Base-by-base conservation (phyloP, 2,797 vertebrate genomes). In the Ctenosaura bakeri region DNA sequence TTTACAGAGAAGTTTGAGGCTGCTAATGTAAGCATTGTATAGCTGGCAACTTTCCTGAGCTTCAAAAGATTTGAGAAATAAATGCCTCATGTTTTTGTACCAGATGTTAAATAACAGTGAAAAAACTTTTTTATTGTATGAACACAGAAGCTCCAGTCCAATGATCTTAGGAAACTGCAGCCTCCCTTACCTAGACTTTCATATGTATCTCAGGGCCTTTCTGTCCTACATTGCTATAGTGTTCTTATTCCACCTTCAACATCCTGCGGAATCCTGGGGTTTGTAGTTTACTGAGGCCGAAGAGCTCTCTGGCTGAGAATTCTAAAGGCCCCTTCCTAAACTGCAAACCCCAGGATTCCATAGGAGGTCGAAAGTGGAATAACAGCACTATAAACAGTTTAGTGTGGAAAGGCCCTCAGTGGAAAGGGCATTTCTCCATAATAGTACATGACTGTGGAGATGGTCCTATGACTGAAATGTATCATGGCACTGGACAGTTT, bases 401-500 rank as follows among this genome's bases (percentile, higher is more conserved):
- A 46, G 4, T 46, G 42, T 46, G 42, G 42, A 46, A 46, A 46
- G 42, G 42, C 42, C 42, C 42, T 46, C 42, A 46, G 42, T 46
- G 26, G 29, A 6, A 24, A 32, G 18, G 42, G 18, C 22, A 84
- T 71, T 24, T 83, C 38, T 89, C 10, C 4, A 74, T 52, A 83
- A 59, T 32, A 69, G 46, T 8, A 1, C 2, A 46, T 42, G 8
- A 8, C 29, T n/a, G 12, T 62, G 16, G 38, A 46, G 29, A 29
- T 62, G 62, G 52, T 10, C 29, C 29, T 42, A 50, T 13, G 5
- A 35, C 2, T 46, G 38, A 62, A 77, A 18, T 52, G 18, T 90
- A 56, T 82, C 82, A 90, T 94, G 24, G 77, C 38, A 2, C 92
- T 92, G 83, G 93, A 24, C 90, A 85, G 78, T 4, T 89, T 91